Evolutionary conservation across 2,888 invertebrate genomes (phyloP).

Genomic region (Synanthedon andrenaeformis): DNA sequence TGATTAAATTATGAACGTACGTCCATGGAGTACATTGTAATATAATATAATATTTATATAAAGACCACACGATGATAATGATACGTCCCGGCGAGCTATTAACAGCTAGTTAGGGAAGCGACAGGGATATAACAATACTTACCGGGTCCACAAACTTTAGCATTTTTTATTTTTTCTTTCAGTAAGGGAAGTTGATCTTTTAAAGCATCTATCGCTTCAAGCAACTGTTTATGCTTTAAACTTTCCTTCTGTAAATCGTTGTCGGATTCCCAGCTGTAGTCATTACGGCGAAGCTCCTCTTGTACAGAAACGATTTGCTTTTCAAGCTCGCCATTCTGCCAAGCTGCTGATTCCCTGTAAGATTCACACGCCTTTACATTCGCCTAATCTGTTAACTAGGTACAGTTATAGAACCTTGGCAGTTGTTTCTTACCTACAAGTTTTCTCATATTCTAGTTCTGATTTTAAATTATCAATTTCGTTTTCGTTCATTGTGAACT

Average conservation of each 20-base stretch:
- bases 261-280: conserved; percentile 55
- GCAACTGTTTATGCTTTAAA: conserved; percentile 41
- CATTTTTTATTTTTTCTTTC: conserved; percentile 56
- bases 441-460: conserved; percentile 61
- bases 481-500: conserved; percentile 42
- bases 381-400: neutral
- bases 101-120: no score
- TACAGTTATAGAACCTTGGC: no score
- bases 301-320: conserved; percentile 55
- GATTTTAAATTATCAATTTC: conserved; percentile 57
- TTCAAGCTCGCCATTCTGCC: conserved; percentile 61
- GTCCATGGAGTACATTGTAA: no score
- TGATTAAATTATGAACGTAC: no score
- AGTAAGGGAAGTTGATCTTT: conserved; percentile 46
- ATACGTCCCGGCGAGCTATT: no score
- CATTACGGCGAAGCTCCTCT: conserved; percentile 50
- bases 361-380: neutral
- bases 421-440: conserved; percentile 41
- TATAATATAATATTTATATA: no score
- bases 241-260: conserved; percentile 48
- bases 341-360: conserved; percentile 52
- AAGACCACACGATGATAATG: no score
- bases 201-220: conserved; percentile 48
- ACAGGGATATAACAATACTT: conserved; percentile 3
- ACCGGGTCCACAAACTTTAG: conserved; percentile 62